Conservation (phyloP, 2,113 vertebrate species). For the Petroica traversi region DNA sequence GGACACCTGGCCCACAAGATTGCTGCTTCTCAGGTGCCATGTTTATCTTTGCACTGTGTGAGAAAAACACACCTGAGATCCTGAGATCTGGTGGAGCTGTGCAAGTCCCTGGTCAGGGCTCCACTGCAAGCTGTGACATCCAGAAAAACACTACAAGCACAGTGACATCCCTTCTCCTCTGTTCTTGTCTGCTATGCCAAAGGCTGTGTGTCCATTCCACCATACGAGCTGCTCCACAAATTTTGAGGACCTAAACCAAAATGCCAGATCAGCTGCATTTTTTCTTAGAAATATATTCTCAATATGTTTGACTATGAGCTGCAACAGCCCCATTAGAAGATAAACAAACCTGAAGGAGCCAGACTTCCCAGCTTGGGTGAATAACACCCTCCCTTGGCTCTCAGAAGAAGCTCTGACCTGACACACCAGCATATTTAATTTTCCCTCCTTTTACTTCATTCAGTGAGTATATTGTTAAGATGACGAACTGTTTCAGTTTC, state of each 20-base stretch:
- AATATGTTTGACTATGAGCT: background rate
- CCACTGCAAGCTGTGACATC: background rate
- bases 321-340: background rate
- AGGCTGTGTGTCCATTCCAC: background rate
- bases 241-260: background rate
- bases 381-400: background rate
- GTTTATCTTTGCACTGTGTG: background rate
- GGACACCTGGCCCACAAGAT: background rate
- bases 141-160: background rate
- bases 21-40: background rate
- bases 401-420: background rate
- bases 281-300: background rate
- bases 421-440: background rate
- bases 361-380: background rate
- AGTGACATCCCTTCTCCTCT: background rate
- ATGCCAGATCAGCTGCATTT: background rate
- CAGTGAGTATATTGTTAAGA: background rate
- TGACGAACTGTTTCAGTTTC: background rate
- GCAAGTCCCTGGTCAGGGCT: background rate
- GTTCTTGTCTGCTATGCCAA: background rate
- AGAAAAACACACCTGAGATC: background rate
- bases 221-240: accelerated
- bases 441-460: background rate
- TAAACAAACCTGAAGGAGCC: background rate
- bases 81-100: background rate